Evolutionary conservation across 2,797 vertebrate genomes (phyloP).

Genomic region (Amniataba percoides): DNA sequence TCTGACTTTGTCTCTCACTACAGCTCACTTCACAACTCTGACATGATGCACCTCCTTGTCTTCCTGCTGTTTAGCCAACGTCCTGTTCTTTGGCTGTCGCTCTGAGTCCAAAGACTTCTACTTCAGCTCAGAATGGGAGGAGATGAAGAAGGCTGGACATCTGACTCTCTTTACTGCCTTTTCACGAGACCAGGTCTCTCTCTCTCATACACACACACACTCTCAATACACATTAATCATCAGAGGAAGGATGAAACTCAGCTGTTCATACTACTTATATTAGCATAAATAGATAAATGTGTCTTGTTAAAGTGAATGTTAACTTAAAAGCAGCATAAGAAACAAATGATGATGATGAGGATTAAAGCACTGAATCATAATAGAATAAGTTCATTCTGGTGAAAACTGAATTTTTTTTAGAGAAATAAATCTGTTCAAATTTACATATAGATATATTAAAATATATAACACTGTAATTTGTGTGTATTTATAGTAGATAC

Average conservation of each 20-base stretch:
- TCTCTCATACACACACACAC: constrained; percentile 1
- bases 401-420: no score
- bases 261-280: no score
- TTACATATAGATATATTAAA: no score
- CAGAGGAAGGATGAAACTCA: no score
- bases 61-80: constrained; percentile 81
- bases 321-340: background rate
- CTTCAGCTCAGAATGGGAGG: constrained; percentile 90
- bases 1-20: background rate
- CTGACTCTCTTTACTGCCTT: constrained; percentile 92
- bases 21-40: background rate
- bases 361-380: background rate
- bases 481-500: no score
- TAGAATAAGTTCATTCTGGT: background rate
- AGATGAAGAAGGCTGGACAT: constrained; percentile 78
- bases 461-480: no score
- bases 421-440: no score
- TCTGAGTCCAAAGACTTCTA: constrained; percentile 91
- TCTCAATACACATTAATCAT: no score
- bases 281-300: no score
- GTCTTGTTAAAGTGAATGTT: background rate
- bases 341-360: background rate
- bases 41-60: background rate
- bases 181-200: constrained; percentile 93
- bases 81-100: constrained; percentile 95